Base-by-base conservation (phyloP, 2,797 vertebrate species). In the Cephalopachus bancanus region DNA sequence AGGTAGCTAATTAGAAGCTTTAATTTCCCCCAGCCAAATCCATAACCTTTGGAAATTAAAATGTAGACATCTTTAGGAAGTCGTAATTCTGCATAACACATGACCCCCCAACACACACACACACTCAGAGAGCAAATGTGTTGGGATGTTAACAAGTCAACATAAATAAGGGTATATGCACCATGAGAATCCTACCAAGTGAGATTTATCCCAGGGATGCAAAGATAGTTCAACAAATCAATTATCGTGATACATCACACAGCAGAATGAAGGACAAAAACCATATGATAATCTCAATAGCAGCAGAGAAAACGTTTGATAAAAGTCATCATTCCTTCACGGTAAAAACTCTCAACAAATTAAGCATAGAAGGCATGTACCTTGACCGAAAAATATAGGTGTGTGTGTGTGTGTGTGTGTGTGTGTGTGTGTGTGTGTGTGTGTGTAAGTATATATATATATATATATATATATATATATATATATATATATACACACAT, bases 71-170 rank as follows among this genome's bases (percentile, higher is more conserved):
- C 26, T 85, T 92, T 28, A 44, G 44, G 22, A 28, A 53, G 20
- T 81, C 44, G 44, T 53, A 89, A 44, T 60, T 53, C 69, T 51
- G 51, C 44, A 24, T 65, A 16, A 79, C 7, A 44, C 17, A 28
- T 17, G 28, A 33, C 57, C 11, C 11, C 15, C 37, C 12, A n/a
- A 71, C 79, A 69, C 51, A 64, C 24, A 53, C 10, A 17, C 53
- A 60, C 37, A 81, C 9, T 64, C 44, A 80, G 3, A 49, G 57
- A 64, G 49, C 37, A 93, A 59, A 88, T 9, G 7, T n/a, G 4
- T 20, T 44, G 85, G 37, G 59, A 69, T 76, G 79, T 85, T 92
- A 85, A 76, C 53, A 62, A 59, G 28, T 74, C 83, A 90, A 86
- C 37, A 69, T 55, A 83, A 33, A 64, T 33, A 33, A 75, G 33